Evolutionary conservation across 2,888 invertebrate genomes (phyloP).

Genomic region (Oxyteleia sp.): DNA sequence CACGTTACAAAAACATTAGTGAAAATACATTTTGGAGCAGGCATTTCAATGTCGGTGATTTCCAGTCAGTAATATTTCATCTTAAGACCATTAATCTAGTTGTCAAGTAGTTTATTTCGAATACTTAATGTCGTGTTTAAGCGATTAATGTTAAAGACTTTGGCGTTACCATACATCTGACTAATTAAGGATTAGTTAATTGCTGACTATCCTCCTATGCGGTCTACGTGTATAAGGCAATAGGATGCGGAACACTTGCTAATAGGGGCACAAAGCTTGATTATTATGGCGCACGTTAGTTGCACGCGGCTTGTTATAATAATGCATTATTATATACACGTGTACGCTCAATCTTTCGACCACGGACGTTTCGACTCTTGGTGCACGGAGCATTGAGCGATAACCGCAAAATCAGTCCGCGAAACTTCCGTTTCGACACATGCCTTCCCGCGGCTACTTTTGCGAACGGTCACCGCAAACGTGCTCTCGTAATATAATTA

Average conservation of each 20-base stretch:
- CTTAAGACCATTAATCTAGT: too few species aligned
- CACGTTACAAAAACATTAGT: too few species aligned
- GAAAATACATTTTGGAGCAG: too few species aligned
- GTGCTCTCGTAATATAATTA: constrained; percentile 9
- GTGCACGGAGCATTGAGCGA: constrained; percentile 33
- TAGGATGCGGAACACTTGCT: constrained; percentile 86
- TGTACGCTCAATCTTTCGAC: constrained; percentile 52
- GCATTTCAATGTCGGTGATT: too few species aligned
- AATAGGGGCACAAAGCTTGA: constrained; percentile 82
- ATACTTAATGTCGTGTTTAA: too few species aligned
- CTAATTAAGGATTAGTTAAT: constrained; percentile 64
- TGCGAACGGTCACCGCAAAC: constrained; percentile 2
- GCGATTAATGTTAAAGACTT: constrained; percentile 7
- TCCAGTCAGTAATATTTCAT: too few species aligned
- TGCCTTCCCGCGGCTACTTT: constrained; percentile 6
- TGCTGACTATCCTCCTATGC: constrained; percentile 55
- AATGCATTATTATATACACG: constrained; percentile 56
- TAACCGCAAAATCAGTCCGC: constrained; percentile 51
- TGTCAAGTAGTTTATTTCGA: too few species aligned
- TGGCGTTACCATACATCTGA: constrained; percentile 1
- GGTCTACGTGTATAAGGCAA: constrained; percentile 71
- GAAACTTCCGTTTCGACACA: constrained; percentile 60
- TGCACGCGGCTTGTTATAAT: constrained; percentile 56
- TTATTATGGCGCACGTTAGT: constrained; percentile 57
- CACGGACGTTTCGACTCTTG: constrained; percentile 37